Evolutionary conservation across 2,797 vertebrate genomes (phyloP).

Genomic region (Lacerta agilis): DNA sequence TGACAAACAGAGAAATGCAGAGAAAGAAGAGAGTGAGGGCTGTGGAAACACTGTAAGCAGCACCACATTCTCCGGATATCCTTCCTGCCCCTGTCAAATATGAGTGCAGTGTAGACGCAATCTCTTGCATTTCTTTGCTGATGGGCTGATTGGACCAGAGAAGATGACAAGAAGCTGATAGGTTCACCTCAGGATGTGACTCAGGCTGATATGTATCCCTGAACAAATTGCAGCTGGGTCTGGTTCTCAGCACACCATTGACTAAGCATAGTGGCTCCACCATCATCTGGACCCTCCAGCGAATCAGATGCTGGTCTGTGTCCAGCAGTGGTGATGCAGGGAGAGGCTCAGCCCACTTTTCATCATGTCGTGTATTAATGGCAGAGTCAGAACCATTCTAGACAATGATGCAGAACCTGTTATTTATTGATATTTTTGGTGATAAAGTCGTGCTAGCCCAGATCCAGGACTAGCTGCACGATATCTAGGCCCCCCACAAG

Average conservation of each 20-base stretch:
- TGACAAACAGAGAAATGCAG: background rate
- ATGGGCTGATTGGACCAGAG: constrained; percentile 14
- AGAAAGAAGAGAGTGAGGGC: background rate
- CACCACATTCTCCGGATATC: constrained; percentile 25
- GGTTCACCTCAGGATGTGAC: constrained; percentile 13
- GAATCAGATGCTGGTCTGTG: background rate
- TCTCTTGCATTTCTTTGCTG: accelerated
- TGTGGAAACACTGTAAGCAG: constrained; percentile 12
- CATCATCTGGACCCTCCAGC: background rate
- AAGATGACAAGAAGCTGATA: background rate
- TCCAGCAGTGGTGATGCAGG: background rate
- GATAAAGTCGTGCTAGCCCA: background rate
- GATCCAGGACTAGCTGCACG: no score
- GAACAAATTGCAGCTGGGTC: background rate
- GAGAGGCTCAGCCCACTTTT: background rate
- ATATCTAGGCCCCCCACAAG: no score
- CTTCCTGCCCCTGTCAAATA: constrained; percentile 25
- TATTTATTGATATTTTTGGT: no score
- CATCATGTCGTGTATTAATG: background rate
- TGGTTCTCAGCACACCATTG: constrained; percentile 3
- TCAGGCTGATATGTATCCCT: background rate
- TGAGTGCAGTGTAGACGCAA: background rate
- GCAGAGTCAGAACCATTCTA: background rate
- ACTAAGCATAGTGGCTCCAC: constrained; percentile 15
- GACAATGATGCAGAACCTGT: background rate